Conservation (phyloP, 2,797 vertebrate genomes). For the Odontamblyopus lacepedii region DNA sequence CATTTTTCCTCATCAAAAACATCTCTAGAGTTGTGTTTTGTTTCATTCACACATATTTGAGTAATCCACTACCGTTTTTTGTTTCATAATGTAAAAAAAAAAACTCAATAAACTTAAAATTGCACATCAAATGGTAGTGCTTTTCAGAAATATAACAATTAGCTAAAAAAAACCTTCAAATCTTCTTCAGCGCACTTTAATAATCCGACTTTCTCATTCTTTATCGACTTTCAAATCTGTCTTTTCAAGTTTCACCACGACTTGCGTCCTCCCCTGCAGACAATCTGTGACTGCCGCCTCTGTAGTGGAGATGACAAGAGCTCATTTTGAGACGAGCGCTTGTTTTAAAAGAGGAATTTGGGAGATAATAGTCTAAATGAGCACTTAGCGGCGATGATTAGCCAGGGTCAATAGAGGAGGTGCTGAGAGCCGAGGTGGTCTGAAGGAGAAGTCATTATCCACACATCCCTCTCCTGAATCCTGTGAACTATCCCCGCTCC, state of each 20-base stretch:
- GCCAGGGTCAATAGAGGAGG: slow-evolving; percentile 39
- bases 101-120: too few species aligned
- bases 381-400: slow-evolving; percentile 55
- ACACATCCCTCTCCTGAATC: slow-evolving; percentile 22
- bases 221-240: background rate
- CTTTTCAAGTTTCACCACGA: too few species aligned
- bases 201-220: background rate
- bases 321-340: slow-evolving; percentile 31
- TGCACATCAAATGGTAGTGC: too few species aligned
- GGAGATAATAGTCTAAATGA: slow-evolving; percentile 54
- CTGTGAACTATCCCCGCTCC: slow-evolving; percentile 16
- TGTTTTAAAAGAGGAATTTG: slow-evolving; percentile 33
- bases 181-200: too few species aligned
- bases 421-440: slow-evolving; percentile 41
- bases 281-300: background rate
- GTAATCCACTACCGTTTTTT: too few species aligned
- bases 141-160: too few species aligned
- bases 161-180: background rate
- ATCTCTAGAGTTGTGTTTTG: too few species aligned
- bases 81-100: too few species aligned
- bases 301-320: slow-evolving; percentile 16
- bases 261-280: background rate
- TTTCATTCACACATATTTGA: too few species aligned
- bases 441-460: slow-evolving; percentile 56
- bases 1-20: too few species aligned